These are phyloP conservation scores for Achatina immaculata DNA, from an alignment of 1,140 invertebrate species.

Conservation along the genomic window DNA sequence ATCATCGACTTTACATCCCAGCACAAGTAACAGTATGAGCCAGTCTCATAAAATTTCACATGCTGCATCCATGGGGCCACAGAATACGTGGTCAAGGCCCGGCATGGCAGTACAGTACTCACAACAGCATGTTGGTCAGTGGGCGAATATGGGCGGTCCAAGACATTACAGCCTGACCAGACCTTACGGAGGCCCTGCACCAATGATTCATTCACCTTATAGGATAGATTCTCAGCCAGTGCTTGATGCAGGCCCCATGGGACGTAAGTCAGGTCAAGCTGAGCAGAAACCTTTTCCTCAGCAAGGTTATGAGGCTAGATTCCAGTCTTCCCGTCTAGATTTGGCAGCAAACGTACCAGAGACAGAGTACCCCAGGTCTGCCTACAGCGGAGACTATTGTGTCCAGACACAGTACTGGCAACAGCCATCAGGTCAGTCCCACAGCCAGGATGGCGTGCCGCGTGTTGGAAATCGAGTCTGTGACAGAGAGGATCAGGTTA, in stretches of 20 bases:
- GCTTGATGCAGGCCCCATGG: neutral
- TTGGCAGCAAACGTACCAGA: neutral
- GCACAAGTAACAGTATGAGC: neutral
- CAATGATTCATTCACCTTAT: neutral
- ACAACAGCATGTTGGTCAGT: neutral
- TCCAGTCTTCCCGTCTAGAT: neutral
- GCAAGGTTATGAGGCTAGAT: neutral
- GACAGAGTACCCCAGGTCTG: neutral
- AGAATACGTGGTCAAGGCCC: neutral
- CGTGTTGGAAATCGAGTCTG: neutral
- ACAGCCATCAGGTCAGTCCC: neutral
- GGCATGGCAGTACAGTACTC: neutral
- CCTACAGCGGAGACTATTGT: neutral
- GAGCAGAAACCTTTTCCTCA: neutral
- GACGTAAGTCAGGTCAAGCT: neutral
- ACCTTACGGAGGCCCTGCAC: neutral
- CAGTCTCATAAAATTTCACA: neutral
- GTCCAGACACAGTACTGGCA: too few species aligned
- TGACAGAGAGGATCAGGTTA: neutral
- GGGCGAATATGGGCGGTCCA: neutral
- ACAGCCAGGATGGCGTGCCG: neutral
- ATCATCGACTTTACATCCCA: neutral
- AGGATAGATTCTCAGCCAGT: neutral
- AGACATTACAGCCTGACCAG: neutral
- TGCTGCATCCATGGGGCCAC: neutral